phyloP scores from a whole-genome alignment of 2,888 invertebrate genomes.

The Drosophila paramelanica region DNA sequence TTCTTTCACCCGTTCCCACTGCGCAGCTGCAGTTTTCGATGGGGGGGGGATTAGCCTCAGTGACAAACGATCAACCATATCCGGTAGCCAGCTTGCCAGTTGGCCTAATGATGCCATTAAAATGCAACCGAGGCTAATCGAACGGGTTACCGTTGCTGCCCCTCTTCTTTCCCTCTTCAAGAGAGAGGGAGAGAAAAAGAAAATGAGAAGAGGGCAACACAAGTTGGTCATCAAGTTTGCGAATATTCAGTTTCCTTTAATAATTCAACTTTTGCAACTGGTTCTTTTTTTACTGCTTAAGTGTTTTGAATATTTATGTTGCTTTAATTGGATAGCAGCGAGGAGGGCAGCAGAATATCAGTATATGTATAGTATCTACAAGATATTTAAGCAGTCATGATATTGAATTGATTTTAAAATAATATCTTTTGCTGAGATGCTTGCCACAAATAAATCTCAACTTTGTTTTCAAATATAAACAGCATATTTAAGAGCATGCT shows the following conservation, averaged over 20 bases:
- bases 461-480: not conserved
- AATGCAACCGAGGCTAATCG: conserved; percentile 55
- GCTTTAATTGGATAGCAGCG: too few relatives aligned
- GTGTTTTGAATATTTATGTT: not conserved
- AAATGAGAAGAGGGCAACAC: not conserved
- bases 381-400: too few relatives aligned
- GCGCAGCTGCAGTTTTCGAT: conserved; percentile 26
- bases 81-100: conserved; percentile 65
- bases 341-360: too few relatives aligned
- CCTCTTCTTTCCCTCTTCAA: too few relatives aligned
- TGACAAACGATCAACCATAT: conserved; percentile 78
- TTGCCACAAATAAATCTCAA: not conserved
- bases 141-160: conserved; percentile 28
- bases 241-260: conserved; percentile 16
- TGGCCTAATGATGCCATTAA: conserved; percentile 76
- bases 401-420: too few relatives aligned
- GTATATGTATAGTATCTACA: too few relatives aligned
- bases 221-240: conserved; percentile 20
- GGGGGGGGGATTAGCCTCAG: conserved; percentile 56
- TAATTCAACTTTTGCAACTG: conserved; percentile 7
- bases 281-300: not conserved
- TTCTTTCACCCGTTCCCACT: not conserved
- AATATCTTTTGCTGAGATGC: not conserved
- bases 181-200: too few relatives aligned
- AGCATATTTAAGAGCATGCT: not conserved